Conservation (phyloP, 2,888 invertebrate species). For the Orchestes rusci region DNA sequence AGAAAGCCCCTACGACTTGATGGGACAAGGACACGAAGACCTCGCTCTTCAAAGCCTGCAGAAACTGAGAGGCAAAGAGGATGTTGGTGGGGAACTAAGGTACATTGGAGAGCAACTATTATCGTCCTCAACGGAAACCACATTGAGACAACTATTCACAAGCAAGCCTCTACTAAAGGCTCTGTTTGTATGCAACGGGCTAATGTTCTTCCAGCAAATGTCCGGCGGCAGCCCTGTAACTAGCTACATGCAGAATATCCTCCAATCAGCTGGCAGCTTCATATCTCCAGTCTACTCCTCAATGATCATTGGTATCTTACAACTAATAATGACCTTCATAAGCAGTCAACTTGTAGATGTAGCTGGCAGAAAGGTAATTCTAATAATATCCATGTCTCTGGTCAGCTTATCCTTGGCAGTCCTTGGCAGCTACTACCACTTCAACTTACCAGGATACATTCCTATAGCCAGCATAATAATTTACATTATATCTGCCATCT, state of each 20-base stretch:
- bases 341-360: constrained; percentile 69
- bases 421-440: constrained; percentile 26
- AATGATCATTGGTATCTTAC: constrained; percentile 70
- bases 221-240: constrained; percentile 74
- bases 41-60: constrained; percentile 53
- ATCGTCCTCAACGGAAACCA: no score
- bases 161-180: constrained; percentile 41
- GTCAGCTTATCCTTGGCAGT: constrained; percentile 48
- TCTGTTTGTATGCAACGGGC: constrained; percentile 59
- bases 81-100: constrained; percentile 15
- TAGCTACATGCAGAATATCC: constrained; percentile 67
- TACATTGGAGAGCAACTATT: neutral
- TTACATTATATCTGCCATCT: constrained; percentile 65
- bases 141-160: constrained; percentile 18
- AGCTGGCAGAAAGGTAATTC: constrained; percentile 60
- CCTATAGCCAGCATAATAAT: constrained; percentile 63
- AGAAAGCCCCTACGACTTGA: constrained; percentile 31
- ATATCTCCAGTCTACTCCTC: constrained; percentile 57
- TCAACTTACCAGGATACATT: no score
- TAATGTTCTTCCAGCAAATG: constrained; percentile 77
- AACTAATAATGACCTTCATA: constrained; percentile 59
- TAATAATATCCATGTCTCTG: constrained; percentile 56
- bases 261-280: constrained; percentile 57
- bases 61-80: constrained; percentile 23
- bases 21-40: constrained; percentile 45